These are phyloP conservation scores for Morus bassanus DNA, from an alignment of 2,797 vertebrate species.

Conservation along the genomic window DNA sequence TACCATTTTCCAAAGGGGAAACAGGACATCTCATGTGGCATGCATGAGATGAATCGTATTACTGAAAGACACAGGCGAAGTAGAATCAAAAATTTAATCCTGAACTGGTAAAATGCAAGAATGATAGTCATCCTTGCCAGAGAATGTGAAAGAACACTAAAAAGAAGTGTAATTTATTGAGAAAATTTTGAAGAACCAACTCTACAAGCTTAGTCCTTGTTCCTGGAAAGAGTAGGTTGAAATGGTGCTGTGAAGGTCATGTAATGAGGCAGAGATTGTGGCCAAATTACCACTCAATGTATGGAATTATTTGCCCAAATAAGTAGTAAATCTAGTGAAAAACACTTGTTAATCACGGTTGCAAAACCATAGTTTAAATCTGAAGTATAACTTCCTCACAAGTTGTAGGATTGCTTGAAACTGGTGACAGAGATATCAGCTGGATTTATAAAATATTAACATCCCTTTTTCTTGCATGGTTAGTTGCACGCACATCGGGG, in stretches of 20 bases:
- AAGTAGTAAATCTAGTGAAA: background rate
- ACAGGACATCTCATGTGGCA: background rate
- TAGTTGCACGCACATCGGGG: background rate
- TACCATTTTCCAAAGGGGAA: background rate
- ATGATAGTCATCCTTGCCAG: background rate
- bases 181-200: background rate
- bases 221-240: background rate
- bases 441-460: background rate
- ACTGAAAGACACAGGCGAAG: background rate
- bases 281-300: background rate
- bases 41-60: background rate
- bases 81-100: background rate
- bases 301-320: background rate
- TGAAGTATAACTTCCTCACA: background rate
- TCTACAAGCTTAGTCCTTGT: background rate
- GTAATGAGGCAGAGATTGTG: background rate
- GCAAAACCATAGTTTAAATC: background rate
- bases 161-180: background rate
- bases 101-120: background rate
- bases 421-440: background rate
- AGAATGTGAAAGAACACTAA: background rate
- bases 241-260: background rate
- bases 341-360: background rate
- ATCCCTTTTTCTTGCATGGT: background rate
- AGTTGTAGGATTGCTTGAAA: background rate